Evolutionary conservation across 1,140 invertebrate species (phyloP), one percentile per base, ranked within the genome.

Genomic region (Meteorus sp.): DNA sequence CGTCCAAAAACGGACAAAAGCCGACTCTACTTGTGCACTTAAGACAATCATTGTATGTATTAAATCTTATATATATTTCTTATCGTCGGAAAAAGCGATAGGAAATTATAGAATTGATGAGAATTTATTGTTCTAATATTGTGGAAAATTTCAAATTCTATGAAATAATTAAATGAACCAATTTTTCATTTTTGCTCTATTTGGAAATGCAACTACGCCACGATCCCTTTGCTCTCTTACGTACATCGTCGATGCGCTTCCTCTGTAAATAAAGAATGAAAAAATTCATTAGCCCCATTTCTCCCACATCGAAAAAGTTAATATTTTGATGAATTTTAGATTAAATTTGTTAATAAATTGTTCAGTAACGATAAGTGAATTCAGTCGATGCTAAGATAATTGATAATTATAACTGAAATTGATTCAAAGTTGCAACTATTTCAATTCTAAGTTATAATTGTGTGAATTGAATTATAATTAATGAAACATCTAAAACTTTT

Each of bases 241-340:
- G 76, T 84, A 82, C 82, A 82, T 84, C 82, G 72, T 84, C 83
- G 66, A 84, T 70, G 71, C 80, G 82, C 72, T 84, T 84, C 73
- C 77, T 81, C 83, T 84, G 81, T 60, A 84, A 83, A 77, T 68
- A 75, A 63, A 75, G 70, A 69, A 69, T 53, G 68, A 59, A 68
- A 63, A 67, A 59, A 48, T 9, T 56, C 51, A 43, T 44, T 48
- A 58, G 43, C 2, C 47, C 22, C 45, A 56, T 61, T 58, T 27
- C 51, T 47, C 22, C 33, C 56, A 50, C 52, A 23, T 52, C 11
- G 29, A 33, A 39, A 15, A 13, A 39, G 13, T 39, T 39, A 11
- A 5, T 39, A n/a, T 15, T 39, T n/a, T n/a, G 15, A 39, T n/a
- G 4, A n/a, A n/a, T 39, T 39, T 39, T n/a, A n/a, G 3, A 39